Percentiles rank a stretch among this genome's conserved stretches.
Conservation (phyloP, 2,888 invertebrate genomes). For the Uropetala carovei region DNA sequence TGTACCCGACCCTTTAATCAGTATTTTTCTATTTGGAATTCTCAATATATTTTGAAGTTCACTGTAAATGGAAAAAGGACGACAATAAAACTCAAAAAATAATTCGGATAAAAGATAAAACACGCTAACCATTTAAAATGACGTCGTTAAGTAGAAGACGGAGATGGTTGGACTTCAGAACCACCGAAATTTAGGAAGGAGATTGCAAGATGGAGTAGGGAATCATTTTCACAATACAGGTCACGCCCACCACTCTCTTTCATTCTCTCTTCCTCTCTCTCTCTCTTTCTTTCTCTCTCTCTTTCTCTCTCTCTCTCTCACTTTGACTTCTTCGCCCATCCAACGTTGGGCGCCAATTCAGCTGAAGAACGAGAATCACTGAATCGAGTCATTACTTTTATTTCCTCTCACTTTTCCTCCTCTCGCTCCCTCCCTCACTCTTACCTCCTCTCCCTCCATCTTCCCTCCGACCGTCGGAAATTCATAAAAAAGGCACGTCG, state of each 20-base stretch:
- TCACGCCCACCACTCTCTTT: not conserved
- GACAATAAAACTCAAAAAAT: not conserved
- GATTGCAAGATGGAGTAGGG: not conserved
- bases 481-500: constrained; percentile 40
- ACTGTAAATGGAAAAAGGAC: not conserved
- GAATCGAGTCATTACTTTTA: constrained; percentile 10
- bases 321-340: not conserved
- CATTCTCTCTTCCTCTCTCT: not conserved
- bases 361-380: not conserved
- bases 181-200: not conserved
- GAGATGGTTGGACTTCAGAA: not conserved
- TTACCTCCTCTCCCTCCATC: not conserved
- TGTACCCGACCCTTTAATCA: not conserved
- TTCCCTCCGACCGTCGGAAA: not conserved
- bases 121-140: not conserved
- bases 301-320: not conserved
- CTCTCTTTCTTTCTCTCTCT: not conserved
- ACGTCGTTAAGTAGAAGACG: not conserved
- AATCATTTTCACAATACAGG: not conserved
- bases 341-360: not conserved
- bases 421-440: not conserved
- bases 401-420: not conserved
- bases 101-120: constrained; percentile 24
- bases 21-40: not conserved
- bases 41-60: not conserved